Evolutionary conservation across 2,797 vertebrate genomes (phyloP), one percentile per base, ranked within the genome.

Genomic region (Arremon aurantiirostris): DNA sequence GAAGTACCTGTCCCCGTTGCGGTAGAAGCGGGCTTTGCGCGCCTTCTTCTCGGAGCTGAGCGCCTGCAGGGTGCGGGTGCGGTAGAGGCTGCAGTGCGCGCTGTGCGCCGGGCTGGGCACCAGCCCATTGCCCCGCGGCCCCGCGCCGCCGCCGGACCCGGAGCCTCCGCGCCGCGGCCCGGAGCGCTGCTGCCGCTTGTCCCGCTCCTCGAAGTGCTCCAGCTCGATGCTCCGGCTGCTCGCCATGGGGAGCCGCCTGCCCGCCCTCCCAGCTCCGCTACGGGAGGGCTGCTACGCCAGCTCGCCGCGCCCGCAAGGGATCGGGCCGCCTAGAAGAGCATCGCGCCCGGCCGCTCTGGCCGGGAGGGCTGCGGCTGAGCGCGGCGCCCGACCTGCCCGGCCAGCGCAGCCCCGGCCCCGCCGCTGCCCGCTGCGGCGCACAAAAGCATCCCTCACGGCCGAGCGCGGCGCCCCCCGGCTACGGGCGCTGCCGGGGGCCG

Each of bases 1-100:
- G 95, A 99, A 99, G 96, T 99, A 99, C 85, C 98, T 98, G 98
- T 99, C 99, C 24, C 99, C 99, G 28, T 99, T 99, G 71, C 99
- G 98, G 97, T 99, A 99, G 95, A 99, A 99, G 5, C 99, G 98
- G 86, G 99, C 99, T 97, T 99, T 99, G 57, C 98, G 98, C 50
- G 99, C 99, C 93, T 98, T 99, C 95, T 98, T 99, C 98, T 99
- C 99, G 2, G 99, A 98, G 57, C 99, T 99, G 88, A 99, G 99
- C 21, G 99, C 98, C 98, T 99, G 99, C 95, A 99, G 98, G 8
- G 99, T 99, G 84, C 99, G 99, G 42, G 99, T 99, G 92, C 99
- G 99, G 97, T 99, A 99, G 95, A 99, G 99, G 95, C 99, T 99
- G 95, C 99, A 99, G 98, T 99, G 99, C 50, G 99, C 99, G 72